These are phyloP conservation scores for Sphinx pinastri DNA, from an alignment of 2,888 invertebrate species.

Conservation along the genomic window DNA sequence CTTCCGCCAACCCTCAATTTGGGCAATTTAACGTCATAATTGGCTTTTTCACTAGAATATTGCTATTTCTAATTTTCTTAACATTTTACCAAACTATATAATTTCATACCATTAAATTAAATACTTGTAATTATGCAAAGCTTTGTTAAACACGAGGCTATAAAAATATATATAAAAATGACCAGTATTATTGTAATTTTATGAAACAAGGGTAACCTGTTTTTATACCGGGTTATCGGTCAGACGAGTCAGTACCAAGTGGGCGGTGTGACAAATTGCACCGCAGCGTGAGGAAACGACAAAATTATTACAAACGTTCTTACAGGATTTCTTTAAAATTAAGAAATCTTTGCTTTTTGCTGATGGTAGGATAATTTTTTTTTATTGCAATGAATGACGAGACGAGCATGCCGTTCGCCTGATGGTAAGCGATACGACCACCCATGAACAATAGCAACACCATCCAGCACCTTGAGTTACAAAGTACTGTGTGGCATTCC, in stretches of 20 bases:
- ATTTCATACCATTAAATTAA: slow-evolving; percentile 22
- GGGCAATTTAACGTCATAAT: background rate
- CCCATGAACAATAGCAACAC: too few relatives aligned
- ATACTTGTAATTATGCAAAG: slow-evolving; percentile 23
- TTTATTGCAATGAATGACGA: background rate
- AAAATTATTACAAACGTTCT: slow-evolving; percentile 34
- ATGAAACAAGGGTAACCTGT: slow-evolving; percentile 33
- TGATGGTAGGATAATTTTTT: background rate
- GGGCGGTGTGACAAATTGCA: slow-evolving; percentile 48
- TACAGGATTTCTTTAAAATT: background rate
- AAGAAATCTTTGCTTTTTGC: too few relatives aligned
- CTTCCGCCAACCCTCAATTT: background rate
- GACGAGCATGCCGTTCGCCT: too few relatives aligned
- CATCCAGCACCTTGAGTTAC: too few relatives aligned
- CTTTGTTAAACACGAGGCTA: slow-evolving; percentile 8
- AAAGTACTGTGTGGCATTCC: too few relatives aligned
- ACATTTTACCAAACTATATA: slow-evolving; percentile 1
- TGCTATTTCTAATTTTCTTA: background rate
- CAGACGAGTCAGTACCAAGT: slow-evolving; percentile 46
- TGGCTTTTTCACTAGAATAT: background rate
- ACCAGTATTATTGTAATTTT: slow-evolving; percentile 29
- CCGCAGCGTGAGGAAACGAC: slow-evolving; percentile 39
- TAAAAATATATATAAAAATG: slow-evolving; percentile 13
- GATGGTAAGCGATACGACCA: too few relatives aligned
- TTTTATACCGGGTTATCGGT: slow-evolving; percentile 47